A percentile compares a stretch with the other conserved stretches of the same genome.
These are phyloP conservation scores for Thunnus albacares DNA, from an alignment of 2,797 vertebrate genomes.

Conservation along the genomic window DNA sequence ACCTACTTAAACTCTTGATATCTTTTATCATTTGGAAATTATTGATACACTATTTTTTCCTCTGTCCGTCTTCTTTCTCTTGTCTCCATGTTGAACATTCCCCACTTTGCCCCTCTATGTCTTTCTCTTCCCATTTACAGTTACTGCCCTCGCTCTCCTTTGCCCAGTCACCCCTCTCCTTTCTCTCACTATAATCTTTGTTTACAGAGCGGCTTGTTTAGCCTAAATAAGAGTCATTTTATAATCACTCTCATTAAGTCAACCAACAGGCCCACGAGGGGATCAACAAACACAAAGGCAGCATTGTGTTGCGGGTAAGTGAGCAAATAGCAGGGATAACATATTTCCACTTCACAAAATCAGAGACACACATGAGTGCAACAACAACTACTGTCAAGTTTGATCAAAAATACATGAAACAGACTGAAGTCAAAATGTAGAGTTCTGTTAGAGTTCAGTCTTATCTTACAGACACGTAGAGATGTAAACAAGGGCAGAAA, in stretches of 20 bases:
- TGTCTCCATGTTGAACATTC: background rate
- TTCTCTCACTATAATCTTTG: constrained; percentile 34
- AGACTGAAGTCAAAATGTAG: background rate
- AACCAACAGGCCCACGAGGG: constrained; percentile 42
- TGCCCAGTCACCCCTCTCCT: background rate
- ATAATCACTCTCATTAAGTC: constrained; percentile 64
- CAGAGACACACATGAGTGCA: background rate
- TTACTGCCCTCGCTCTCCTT: too few species aligned
- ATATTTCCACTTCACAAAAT: background rate
- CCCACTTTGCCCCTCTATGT: background rate
- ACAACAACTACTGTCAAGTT: background rate
- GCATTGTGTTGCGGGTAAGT: constrained; percentile 7
- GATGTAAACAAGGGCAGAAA: background rate
- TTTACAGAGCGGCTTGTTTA: constrained; percentile 47
- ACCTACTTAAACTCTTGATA: too few species aligned
- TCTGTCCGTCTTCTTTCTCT: background rate
- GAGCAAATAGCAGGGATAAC: constrained; percentile 5
- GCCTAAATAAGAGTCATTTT: constrained; percentile 46
- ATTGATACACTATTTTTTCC: background rate
- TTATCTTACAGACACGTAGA: too few species aligned
- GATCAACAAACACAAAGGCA: constrained; percentile 52
- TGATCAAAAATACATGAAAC: background rate
- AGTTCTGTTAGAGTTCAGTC: background rate
- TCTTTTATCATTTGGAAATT: background rate
- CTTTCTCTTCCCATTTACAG: background rate